Evolutionary conservation across 2,797 vertebrate species (phyloP), one percentile per base, ranked within the genome.

Genomic region (Macropodus opercularis): DNA sequence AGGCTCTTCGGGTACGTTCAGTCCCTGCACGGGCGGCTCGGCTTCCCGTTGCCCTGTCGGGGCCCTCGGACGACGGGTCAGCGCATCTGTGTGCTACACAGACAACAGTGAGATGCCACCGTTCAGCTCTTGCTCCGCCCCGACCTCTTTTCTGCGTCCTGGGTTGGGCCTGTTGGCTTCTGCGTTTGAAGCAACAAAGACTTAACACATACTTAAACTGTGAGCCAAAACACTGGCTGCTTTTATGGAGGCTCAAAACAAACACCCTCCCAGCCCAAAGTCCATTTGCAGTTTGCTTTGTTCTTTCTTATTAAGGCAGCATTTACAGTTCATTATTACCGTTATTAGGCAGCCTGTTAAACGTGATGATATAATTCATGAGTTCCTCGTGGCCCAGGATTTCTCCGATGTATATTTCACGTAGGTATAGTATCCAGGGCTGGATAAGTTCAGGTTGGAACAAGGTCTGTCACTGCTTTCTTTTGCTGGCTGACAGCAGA

Each of bases 231-330:
- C 23, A 8, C 77, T 76, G 71, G 47, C 72, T 79, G 58, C 51
- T 87, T 84, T 87, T 78, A 88, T 79, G 51, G 64, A 58, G 65
- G 63, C 63, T 80, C 77, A 83, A 87, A 86, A 83, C 70, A 81
- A 89, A 86, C 86, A 87, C 84, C 79, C 84, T 74, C 58, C 69
- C 56, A 73, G 77, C 77, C 75, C 77, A 84, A 78, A 83, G 80
- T 75, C 77, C 39, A 55, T 73, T 82, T 85, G 81, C 64, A 70
- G 73, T 79, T 80, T 77, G 65, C 54, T 69, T 72, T 66, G 73
- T 79, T 62, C 61, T 67, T 63, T 72, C 58, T 69, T 75, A 66
- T 82, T 80, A 70, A 74, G 75, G 55, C 64, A 71, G 71, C 64
- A 64, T 62, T 79, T 79, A 66, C 24, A 47, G 50, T 34, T 59